Conservation (phyloP, 2,888 invertebrate genomes). For the Synergus itoensis region DNA sequence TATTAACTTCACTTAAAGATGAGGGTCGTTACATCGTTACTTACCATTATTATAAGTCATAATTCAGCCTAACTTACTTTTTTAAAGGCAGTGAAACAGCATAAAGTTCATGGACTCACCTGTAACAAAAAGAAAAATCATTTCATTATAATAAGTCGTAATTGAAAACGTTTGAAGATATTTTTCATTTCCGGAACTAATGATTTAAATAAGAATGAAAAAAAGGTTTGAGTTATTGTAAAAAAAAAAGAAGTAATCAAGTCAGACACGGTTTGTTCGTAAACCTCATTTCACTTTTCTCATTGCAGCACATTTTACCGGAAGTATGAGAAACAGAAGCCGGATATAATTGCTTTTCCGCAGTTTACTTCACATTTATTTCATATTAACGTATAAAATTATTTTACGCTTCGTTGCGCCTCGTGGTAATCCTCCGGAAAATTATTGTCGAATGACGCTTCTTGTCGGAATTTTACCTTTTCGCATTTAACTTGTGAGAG, state of each 20-base stretch:
- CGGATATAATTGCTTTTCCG: conserved; percentile 20
- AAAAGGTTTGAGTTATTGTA: not conserved
- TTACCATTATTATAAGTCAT: no score
- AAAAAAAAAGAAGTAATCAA: not conserved
- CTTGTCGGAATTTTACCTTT: conserved; percentile 52
- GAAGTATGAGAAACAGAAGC: conserved; percentile 21
- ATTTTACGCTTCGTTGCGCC: conserved; percentile 57
- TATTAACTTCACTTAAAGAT: no score
- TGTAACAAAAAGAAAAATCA: not conserved
- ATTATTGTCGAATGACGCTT: conserved; percentile 52
- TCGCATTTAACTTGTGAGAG: conserved; percentile 31
- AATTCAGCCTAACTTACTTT: no score
- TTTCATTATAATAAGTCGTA: no score
- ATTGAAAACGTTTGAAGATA: not conserved
- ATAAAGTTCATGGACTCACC: not conserved
- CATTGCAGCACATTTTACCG: not conserved
- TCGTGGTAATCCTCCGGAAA: conserved; percentile 55
- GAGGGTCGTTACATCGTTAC: no score
- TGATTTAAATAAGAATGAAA: not conserved
- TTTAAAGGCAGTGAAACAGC: no score
- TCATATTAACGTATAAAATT: conserved; percentile 55
- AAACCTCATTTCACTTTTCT: not conserved
- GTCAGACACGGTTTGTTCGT: not conserved
- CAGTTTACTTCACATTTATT: conserved; percentile 33
- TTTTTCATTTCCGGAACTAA: not conserved